Evolutionary conservation across 1,140 invertebrate genomes (phyloP), one percentile per base, ranked within the genome.

Genomic region (Battus philenor): DNA sequence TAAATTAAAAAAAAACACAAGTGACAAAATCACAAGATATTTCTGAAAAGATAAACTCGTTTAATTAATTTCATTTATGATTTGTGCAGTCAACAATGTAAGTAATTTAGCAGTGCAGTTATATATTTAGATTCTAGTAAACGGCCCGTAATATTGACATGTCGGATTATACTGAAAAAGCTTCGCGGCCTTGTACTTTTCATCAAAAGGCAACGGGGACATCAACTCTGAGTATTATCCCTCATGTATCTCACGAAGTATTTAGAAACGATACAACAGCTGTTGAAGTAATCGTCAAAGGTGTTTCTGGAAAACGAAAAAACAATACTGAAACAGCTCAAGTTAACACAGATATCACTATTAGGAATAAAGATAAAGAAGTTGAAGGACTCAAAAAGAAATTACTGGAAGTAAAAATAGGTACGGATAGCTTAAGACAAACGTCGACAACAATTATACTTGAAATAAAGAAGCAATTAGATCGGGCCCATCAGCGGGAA

Each of bases 241-340:
- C 41, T 2, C 33, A 51, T 5, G 54, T 53, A 12, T 41, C 54
- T 2, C 60, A 50, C 24, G 60, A 64, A 33, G 64, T 68, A 13
- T 68, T 62, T 16, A 54, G 61, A 26, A 65, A 68, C 12, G 57
- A 62, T 26, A 64, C 60, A 7, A 68, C 64, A 16, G 64, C 64
- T 16, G 61, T 68, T 4, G 61, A 65, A 50, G 58, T 65, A 1
- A 50, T 62, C 4, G 59, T 65, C 2, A 68, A 68, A 55, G 65
- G 61, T 34, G 46, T 68, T 9, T 31, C 44, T 0, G 24, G 38
- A 16, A 49, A 49, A 12, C 15, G 10, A 1, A 64, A 44, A 7
- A 36, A 36, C 17, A 53, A 50, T 9, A 50, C 49, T 29, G 7
- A 16, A 5, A 34, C 11, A 7, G 34, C 13, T 2, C 18, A 18